A percentile compares a stretch with the other conserved stretches of the same genome.
Conservation (phyloP, 2,888 invertebrate species). For the Pachycephus smyrnensis region DNA sequence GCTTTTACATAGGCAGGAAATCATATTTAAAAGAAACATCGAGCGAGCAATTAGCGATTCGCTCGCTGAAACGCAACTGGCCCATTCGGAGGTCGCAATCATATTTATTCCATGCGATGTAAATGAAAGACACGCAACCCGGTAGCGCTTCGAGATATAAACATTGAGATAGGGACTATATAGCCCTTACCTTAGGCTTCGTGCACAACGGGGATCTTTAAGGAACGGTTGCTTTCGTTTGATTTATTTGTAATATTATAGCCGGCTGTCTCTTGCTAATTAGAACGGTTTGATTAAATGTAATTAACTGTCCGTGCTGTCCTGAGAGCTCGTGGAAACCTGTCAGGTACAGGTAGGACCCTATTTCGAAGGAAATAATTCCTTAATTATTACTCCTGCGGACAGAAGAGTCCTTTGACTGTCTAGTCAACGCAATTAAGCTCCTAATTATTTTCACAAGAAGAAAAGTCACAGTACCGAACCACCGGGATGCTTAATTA, state of each 20-base stretch:
- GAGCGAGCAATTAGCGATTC: slow-evolving; percentile 48
- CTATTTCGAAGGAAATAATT: slow-evolving; percentile 55
- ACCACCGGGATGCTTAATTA: too few relatives aligned
- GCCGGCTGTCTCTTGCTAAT: slow-evolving; percentile 41
- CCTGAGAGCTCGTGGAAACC: slow-evolving; percentile 27
- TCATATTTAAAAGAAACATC: slow-evolving; percentile 45
- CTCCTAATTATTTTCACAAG: slow-evolving; percentile 49
- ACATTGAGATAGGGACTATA: not conserved
- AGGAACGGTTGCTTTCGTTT: too few relatives aligned
- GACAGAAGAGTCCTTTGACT: slow-evolving; percentile 23
- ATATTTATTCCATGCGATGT: slow-evolving; percentile 21
- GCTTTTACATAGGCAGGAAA: slow-evolving; percentile 40
- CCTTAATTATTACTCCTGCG: slow-evolving; percentile 54
- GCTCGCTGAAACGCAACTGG: slow-evolving; percentile 22
- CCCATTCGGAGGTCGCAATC: slow-evolving; percentile 5
- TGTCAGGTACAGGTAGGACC: slow-evolving; percentile 44
- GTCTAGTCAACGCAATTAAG: slow-evolving; percentile 42
- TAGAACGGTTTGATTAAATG: slow-evolving; percentile 62
- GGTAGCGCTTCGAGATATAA: slow-evolving; percentile 5
- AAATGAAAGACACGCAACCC: slow-evolving; percentile 20
- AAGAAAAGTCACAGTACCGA: slow-evolving; percentile 24
- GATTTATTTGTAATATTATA: too few relatives aligned
- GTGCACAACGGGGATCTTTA: too few relatives aligned
- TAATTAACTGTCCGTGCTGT: slow-evolving; percentile 41
- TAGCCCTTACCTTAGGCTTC: not conserved